phyloP scores from a whole-genome alignment of 2,888 invertebrate genomes.

The Blomia tropicalis region DNA sequence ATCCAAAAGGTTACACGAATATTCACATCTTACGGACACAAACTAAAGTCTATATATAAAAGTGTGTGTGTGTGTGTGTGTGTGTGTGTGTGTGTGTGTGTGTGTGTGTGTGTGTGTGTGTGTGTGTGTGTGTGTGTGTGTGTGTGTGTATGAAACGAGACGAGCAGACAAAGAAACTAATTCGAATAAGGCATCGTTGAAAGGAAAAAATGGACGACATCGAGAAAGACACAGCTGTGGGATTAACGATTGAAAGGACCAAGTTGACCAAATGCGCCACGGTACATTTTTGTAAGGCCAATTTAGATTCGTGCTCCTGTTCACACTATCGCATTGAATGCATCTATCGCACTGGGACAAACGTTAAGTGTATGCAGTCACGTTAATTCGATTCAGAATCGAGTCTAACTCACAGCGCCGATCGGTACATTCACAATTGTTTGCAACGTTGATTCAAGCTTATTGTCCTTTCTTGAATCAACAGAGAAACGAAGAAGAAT shows the following conservation, averaged over 20 bases:
- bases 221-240: slow-evolving; percentile 5
- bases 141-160: background rate
- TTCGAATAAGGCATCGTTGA: background rate
- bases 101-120: no score
- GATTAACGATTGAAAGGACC: slow-evolving; percentile 5
- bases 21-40: background rate
- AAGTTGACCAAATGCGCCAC: slow-evolving; percentile 5
- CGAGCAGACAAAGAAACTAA: background rate
- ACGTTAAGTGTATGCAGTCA: no score
- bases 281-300: no score
- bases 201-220: background rate
- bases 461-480: no score
- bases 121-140: no score
- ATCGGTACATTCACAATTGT: background rate
- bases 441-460: background rate
- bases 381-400: background rate
- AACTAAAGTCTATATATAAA: no score
- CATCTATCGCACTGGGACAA: no score
- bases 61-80: no score
- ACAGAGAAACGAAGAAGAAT: no score
- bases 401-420: background rate
- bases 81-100: no score
- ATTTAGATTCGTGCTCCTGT: no score
- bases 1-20: background rate
- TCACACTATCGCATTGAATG: no score